Percentiles rank a stretch among this genome's conserved stretches.
phyloP scores from a whole-genome alignment of 2,888 invertebrate genomes.

The Tigriopus californicus region DNA sequence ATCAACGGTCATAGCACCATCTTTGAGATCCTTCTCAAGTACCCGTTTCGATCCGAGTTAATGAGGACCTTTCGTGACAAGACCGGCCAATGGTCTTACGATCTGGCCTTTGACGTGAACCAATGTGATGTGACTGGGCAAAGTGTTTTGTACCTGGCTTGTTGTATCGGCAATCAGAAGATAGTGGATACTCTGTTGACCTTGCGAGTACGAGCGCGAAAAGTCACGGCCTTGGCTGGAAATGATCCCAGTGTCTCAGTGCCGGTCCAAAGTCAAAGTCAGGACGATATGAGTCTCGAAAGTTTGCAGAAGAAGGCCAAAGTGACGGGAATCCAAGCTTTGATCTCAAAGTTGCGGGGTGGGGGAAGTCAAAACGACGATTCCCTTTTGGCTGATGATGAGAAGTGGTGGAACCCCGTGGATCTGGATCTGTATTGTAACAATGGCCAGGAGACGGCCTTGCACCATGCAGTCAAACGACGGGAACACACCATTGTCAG shows the following conservation, averaged over 20 bases:
- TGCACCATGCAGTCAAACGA: constrained; percentile 59
- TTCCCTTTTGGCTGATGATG: constrained; percentile 17
- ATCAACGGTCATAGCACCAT: constrained; percentile 65
- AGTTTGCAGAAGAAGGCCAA: neutral
- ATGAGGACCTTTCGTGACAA: constrained; percentile 43
- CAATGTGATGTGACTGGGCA: constrained; percentile 65
- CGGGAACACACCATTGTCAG: constrained; percentile 50
- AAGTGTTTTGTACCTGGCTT: constrained; percentile 73
- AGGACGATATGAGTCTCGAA: neutral
- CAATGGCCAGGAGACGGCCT: constrained; percentile 56
- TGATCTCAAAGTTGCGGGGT: constrained; percentile 52
- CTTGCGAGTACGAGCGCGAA: constrained; percentile 42
- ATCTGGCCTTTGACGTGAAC: constrained; percentile 79
- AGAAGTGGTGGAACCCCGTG: constrained; percentile 41
- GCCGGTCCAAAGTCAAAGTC: neutral
- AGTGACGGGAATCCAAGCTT: constrained; percentile 52
- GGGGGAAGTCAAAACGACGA: constrained; percentile 25
- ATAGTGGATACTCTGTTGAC: constrained; percentile 56
- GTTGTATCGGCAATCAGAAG: constrained; percentile 57
- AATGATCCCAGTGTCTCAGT: neutral
- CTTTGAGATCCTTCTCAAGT: constrained; percentile 52
- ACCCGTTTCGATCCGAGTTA: constrained; percentile 54
- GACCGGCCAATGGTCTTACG: constrained; percentile 57
- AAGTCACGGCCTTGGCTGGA: constrained; percentile 18
- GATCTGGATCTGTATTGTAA: constrained; percentile 53